Evolutionary conservation across 2,888 invertebrate species (phyloP).

Genomic region (Lasioglossum pauxillum): DNA sequence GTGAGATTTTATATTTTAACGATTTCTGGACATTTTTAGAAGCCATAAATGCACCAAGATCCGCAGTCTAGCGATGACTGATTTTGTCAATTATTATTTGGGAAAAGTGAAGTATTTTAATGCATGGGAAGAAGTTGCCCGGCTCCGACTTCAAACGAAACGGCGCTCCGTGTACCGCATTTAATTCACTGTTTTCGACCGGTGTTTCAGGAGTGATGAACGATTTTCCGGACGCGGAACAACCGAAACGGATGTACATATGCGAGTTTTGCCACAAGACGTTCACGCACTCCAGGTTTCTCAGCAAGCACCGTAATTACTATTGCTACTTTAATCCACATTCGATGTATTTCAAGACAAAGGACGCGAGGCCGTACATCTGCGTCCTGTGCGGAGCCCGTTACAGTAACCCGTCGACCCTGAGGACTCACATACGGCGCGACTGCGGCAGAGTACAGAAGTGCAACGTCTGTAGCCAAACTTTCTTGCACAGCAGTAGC

Average conservation of each 20-base stretch:
- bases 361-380: conserved; percentile 51
- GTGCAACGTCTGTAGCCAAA: conserved; percentile 57
- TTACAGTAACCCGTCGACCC: conserved; percentile 63
- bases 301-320: conserved; percentile 41
- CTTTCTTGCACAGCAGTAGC: conserved; percentile 61
- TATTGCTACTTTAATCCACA: conserved; percentile 71
- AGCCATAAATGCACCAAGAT: too few species aligned
- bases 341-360: conserved; percentile 29
- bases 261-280: conserved; percentile 48
- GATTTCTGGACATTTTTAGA: too few species aligned
- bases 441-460: conserved; percentile 68
- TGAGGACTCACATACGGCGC: conserved; percentile 65
- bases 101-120: too few species aligned
- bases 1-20: too few species aligned
- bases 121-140: too few species aligned
- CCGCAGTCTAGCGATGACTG: too few species aligned
- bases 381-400: conserved; percentile 67
- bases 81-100: too few species aligned
- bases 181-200: conserved; percentile 24
- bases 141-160: not conserved
- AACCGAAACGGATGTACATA: conserved; percentile 27
- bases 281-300: conserved; percentile 45
- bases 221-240: not conserved
- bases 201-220: conserved; percentile 41
- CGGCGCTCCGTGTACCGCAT: not conserved